A percentile compares a stretch with the other conserved stretches of the same genome.
Conservation (phyloP, 1,140 invertebrate genomes). For the Grapholita molesta region DNA sequence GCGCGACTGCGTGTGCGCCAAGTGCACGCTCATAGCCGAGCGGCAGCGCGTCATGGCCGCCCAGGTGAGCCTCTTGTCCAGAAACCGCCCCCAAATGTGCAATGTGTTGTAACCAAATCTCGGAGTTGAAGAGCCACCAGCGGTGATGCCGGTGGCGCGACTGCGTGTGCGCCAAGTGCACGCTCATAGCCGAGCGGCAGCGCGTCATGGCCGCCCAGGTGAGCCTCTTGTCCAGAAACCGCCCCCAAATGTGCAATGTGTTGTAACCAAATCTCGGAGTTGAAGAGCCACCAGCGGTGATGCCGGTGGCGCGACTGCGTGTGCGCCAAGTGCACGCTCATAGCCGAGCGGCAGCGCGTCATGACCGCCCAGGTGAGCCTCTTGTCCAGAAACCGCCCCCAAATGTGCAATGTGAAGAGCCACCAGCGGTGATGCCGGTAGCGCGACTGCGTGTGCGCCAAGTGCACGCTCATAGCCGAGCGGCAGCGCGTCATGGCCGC, state of each 20-base stretch:
- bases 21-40: conserved; percentile 99
- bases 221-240: conserved; percentile 32
- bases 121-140: not conserved
- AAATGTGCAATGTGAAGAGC: conserved; percentile 71
- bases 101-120: conserved; percentile 95
- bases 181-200: conserved; percentile 98
- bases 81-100: too few relatives aligned
- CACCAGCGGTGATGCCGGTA: conserved; percentile 47
- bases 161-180: conserved; percentile 98
- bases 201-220: conserved; percentile 99
- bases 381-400: not conserved
- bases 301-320: conserved; percentile 90
- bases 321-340: conserved; percentile 99
- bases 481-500: conserved; percentile 99
- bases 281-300: not conserved
- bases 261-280: conserved; percentile 89
- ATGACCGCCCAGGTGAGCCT: conserved; percentile 95
- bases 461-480: conserved; percentile 99
- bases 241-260: too few relatives aligned
- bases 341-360: conserved; percentile 98
- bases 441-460: conserved; percentile 97
- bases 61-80: conserved; percentile 79
- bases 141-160: conserved; percentile 83
- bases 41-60: conserved; percentile 99
- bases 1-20: conserved; percentile 97